Evolutionary conservation across 2,113 vertebrate species (phyloP), one percentile per base, ranked within the genome.

Genomic region (Melospiza melodia): DNA sequence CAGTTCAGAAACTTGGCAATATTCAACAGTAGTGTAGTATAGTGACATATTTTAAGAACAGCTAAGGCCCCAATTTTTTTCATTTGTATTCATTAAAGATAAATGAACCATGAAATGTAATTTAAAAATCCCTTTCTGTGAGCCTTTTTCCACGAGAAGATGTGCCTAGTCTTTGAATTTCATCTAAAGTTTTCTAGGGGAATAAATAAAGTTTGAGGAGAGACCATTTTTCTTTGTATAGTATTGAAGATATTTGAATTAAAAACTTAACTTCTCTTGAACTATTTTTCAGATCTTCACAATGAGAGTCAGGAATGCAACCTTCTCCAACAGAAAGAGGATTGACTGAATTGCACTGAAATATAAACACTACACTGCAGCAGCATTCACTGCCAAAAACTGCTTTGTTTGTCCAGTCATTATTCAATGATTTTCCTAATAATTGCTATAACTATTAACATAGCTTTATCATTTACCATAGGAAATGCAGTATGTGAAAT

Each of bases 101-200:
- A 92, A 91, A 90, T 84, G 87, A 92, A 86, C 76, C 67, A 90
- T 90, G 79, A 93, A 96, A 52, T 39, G 28, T 44, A 59, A 91
- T 81, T 62, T n/a, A 2, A 30, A 82, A 82, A 49, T 15, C 19
- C 6, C 8, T 82, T 84, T 87, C 30, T 85, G 10, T 79, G 33
- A 73, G 39, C 35, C 13, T 79, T 65, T 59, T 72, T 85, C 19
- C 30, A 31, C 16, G 22, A 73, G 61, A 55, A 85, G 6, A 16
- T 41, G 5, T 43, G 44, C 71, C 49, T 49, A 28, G 17, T 41
- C 75, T 51, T 62, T 58, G 39, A 83, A 90, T 78, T 72, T 79
- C 49, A 66, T 22, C 41, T 62, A 9, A 80, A n/a, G 9, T 24
- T 86, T 71, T 59, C 30, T 67, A 84, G 20, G 9, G 11, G 6